These are phyloP conservation scores for Dasypus novemcinctus DNA, from an alignment of 2,113 vertebrate species.

Conservation along the genomic window DNA sequence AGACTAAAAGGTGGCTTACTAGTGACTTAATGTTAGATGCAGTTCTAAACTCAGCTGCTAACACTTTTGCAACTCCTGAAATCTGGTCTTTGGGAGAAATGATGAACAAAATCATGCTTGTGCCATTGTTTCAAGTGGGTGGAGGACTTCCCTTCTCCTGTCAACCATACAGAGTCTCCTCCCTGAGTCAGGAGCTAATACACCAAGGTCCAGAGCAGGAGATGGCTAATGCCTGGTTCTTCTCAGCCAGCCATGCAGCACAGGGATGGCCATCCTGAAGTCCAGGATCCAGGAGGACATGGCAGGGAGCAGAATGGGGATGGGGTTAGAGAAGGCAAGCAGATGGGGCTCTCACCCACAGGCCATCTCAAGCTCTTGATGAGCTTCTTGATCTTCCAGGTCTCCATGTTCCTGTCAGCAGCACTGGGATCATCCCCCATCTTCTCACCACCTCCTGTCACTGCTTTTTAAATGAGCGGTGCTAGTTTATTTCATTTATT, in stretches of 20 bases:
- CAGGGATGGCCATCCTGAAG: neutral
- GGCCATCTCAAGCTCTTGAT: too few species aligned
- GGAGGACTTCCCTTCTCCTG: slow-evolving; percentile 93
- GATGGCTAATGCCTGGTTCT: slow-evolving; percentile 98
- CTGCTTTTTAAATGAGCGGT: neutral
- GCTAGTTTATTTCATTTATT: neutral
- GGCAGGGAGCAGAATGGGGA: too few species aligned
- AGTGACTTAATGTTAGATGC: slow-evolving; percentile 98
- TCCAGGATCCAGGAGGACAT: too few species aligned
- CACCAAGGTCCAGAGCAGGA: slow-evolving; percentile 95
- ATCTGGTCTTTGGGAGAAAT: slow-evolving; percentile 99
- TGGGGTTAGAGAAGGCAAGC: too few species aligned
- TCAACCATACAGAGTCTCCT: slow-evolving; percentile 95
- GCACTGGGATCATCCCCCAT: neutral
- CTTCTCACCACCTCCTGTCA: neutral
- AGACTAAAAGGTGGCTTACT: slow-evolving; percentile 98
- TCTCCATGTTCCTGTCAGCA: neutral
- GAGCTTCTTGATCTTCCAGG: neutral
- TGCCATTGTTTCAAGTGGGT: slow-evolving; percentile 96
- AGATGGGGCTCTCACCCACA: too few species aligned
- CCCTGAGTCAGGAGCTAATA: slow-evolving; percentile 95
- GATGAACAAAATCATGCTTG: slow-evolving; percentile 99
- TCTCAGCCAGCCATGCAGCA: slow-evolving; percentile 86
- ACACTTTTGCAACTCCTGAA: slow-evolving; percentile 99
- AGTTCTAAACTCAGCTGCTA: slow-evolving; percentile 99